phyloP scores from a whole-genome alignment of 2,888 invertebrate species.

The Philonicus albiceps region DNA sequence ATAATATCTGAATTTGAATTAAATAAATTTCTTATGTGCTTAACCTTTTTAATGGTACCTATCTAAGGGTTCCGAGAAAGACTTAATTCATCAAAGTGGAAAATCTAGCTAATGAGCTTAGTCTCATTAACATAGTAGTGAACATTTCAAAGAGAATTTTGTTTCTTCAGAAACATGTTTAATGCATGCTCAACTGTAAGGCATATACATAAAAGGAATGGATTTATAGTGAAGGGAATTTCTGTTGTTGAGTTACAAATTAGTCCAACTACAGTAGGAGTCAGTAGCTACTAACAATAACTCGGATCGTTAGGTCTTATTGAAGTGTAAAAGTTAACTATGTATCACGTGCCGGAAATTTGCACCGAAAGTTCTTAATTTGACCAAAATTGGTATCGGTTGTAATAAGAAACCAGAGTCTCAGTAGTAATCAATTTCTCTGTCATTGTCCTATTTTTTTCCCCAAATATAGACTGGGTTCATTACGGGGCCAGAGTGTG shows the following conservation, averaged over 20 bases:
- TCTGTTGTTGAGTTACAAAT: neutral
- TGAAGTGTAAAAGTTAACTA: neutral
- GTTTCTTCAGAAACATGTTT: neutral
- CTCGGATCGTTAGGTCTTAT: neutral
- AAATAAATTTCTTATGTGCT: too few species aligned
- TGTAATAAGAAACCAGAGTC: neutral
- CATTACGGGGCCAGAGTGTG: neutral
- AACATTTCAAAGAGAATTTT: neutral
- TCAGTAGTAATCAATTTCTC: neutral
- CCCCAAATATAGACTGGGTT: neutral
- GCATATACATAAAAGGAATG: neutral
- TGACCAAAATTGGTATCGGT: neutral
- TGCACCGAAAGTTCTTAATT: neutral
- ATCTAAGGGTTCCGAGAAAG: neutral
- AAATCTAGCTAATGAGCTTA: neutral
- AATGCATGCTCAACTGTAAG: neutral
- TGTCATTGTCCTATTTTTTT: neutral
- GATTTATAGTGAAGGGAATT: neutral
- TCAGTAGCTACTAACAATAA: neutral
- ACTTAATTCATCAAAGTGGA: neutral
- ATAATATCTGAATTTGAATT: too few species aligned
- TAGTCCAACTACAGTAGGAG: neutral
- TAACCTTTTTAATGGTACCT: neutral
- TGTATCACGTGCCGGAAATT: neutral
- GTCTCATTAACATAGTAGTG: neutral